A percentile compares a stretch with the other conserved stretches of the same genome.
These are phyloP conservation scores for Brachyptera putata DNA, from an alignment of 2,888 invertebrate species.

Conservation along the genomic window DNA sequence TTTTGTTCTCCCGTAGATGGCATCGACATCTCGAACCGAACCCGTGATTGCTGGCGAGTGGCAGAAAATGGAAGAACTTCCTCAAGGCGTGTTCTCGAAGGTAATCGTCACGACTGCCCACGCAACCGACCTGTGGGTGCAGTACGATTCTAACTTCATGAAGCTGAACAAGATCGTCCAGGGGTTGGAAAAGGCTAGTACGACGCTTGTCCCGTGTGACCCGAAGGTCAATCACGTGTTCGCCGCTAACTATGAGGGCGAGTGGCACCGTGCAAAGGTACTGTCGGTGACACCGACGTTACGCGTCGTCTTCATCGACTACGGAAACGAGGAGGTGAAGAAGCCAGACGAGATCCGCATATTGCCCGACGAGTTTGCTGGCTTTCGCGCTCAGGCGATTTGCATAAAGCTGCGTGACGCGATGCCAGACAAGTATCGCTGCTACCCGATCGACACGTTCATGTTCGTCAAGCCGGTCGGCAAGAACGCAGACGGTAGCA, in stretches of 20 bases:
- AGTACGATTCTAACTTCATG: not conserved
- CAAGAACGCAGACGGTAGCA: too few relatives aligned
- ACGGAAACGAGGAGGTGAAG: not conserved
- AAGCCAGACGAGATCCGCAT: not conserved
- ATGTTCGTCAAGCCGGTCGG: too few relatives aligned
- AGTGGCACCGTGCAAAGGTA: too few relatives aligned
- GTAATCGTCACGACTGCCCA: not conserved
- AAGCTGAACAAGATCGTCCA: not conserved
- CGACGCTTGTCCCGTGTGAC: not conserved
- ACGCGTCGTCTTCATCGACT: too few relatives aligned
- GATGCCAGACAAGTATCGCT: too few relatives aligned
- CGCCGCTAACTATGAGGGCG: not conserved
- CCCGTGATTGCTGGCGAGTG: too few relatives aligned
- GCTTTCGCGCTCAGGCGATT: not conserved
- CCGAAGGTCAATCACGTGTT: not conserved
- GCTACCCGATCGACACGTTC: too few relatives aligned
- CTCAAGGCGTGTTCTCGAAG: not conserved
- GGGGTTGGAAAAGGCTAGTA: not conserved
- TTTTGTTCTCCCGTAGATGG: too few relatives aligned
- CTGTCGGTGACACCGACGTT: too few relatives aligned
- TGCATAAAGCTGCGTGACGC: too few relatives aligned
- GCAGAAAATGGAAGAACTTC: not conserved
- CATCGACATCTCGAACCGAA: too few relatives aligned
- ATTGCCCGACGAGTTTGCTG: not conserved
- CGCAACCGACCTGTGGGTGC: not conserved